Percentiles rank a stretch among this genome's conserved stretches.
Conservation (phyloP, 2,797 vertebrate species). For the Distichodus sexfasciatus region DNA sequence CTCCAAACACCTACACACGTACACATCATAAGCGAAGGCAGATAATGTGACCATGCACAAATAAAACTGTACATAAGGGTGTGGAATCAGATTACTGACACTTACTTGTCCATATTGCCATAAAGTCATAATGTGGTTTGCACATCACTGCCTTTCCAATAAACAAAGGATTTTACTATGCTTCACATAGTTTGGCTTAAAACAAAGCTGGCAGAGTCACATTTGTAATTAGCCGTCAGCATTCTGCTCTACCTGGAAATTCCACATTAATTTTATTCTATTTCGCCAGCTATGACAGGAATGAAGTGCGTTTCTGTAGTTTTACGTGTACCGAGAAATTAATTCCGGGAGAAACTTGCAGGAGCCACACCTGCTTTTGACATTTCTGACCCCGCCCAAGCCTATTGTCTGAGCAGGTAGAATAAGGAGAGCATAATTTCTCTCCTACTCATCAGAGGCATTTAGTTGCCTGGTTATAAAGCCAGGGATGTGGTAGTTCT, state of each 20-base stretch:
- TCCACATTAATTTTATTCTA: background rate
- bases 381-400: background rate
- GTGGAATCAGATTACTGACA: conserved; percentile 7
- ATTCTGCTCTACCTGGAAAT: background rate
- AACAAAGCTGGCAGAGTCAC: background rate
- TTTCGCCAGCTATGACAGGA: background rate
- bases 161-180: background rate
- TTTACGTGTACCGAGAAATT: background rate
- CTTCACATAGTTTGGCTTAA: background rate
- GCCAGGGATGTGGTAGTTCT: background rate
- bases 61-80: conserved; percentile 11
- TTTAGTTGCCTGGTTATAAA: background rate
- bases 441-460: background rate
- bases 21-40: conserved; percentile 3
- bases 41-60: background rate
- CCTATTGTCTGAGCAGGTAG: background rate
- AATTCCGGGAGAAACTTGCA: background rate
- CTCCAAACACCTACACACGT: conserved; percentile 6
- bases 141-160: background rate
- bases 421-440: too few species aligned
- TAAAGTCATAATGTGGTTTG: background rate
- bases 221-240: background rate
- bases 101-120: background rate
- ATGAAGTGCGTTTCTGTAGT: too few species aligned
- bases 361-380: background rate